phyloP scores from a whole-genome alignment of 2,797 vertebrate genomes.

The Enteromius afrohamiltoni region DNA sequence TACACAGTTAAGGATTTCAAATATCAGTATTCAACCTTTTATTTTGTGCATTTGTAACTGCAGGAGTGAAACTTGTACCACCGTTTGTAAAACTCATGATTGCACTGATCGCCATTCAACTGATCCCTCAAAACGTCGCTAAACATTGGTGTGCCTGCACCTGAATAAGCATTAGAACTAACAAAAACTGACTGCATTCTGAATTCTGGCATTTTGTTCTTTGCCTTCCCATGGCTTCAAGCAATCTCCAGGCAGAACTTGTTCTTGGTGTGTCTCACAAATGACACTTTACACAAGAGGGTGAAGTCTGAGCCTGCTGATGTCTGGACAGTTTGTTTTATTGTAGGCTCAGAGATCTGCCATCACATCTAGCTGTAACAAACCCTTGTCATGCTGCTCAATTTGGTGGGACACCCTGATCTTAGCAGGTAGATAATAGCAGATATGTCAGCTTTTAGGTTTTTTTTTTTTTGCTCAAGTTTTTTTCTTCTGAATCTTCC shows the following conservation, averaged over 20 bases:
- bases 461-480: background rate
- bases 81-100: background rate
- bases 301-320: background rate
- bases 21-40: no score
- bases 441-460: background rate
- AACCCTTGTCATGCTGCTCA: background rate
- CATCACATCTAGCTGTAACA: background rate
- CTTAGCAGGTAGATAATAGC: background rate
- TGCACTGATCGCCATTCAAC: no score
- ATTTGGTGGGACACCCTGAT: background rate
- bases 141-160: background rate
- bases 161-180: background rate
- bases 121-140: background rate
- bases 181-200: background rate
- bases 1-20: no score
- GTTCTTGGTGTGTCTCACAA: background rate
- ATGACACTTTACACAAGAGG: background rate
- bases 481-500: background rate
- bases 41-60: no score
- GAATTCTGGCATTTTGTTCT: background rate
- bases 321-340: constrained; percentile 4
- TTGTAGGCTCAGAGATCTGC: background rate
- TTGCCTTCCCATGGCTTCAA: background rate
- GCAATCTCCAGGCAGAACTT: background rate
- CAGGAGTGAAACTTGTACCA: no score